A percentile compares a stretch with the other conserved stretches of the same genome.
These are phyloP conservation scores for Euthynnus affinis DNA, from an alignment of 2,797 vertebrate species.

Conservation along the genomic window DNA sequence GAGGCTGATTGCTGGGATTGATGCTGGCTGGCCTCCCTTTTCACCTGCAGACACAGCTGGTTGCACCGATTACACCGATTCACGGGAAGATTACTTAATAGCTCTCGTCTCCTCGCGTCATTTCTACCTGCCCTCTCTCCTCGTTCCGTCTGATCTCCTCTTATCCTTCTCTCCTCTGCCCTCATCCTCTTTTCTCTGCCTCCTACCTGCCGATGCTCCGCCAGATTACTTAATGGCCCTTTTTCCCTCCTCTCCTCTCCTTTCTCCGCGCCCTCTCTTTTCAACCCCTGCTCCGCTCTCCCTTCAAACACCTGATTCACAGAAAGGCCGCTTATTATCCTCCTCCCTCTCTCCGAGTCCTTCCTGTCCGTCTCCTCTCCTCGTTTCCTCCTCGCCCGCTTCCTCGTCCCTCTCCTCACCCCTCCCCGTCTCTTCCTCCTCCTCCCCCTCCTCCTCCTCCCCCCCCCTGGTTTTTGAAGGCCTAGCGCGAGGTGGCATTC, in stretches of 20 bases:
- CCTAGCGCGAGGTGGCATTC: slow-evolving; percentile 46
- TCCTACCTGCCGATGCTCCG: slow-evolving; percentile 59
- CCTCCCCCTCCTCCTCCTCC: slow-evolving; percentile 49
- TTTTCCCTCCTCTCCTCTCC: slow-evolving; percentile 66
- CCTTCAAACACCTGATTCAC: slow-evolving; percentile 58
- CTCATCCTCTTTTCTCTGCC: slow-evolving; percentile 65
- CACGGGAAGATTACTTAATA: slow-evolving; percentile 82
- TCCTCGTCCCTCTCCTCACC: slow-evolving; percentile 64
- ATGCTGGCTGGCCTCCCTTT: slow-evolving; percentile 71
- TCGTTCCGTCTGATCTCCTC: slow-evolving; percentile 67
- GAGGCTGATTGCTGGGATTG: slow-evolving; percentile 81
- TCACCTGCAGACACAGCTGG: slow-evolving; percentile 83
- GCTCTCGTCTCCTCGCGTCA: slow-evolving; percentile 69
- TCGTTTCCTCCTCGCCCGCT: slow-evolving; percentile 67
- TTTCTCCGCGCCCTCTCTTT: slow-evolving; percentile 56
- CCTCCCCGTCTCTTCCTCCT: slow-evolving; percentile 66
- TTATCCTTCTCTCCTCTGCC: slow-evolving; percentile 55
- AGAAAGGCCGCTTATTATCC: slow-evolving; percentile 47
- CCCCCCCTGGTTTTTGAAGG: slow-evolving; percentile 55
- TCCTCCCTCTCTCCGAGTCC: slow-evolving; percentile 47
- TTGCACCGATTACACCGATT: slow-evolving; percentile 81
- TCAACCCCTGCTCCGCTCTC: slow-evolving; percentile 61
- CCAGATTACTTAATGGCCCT: slow-evolving; percentile 68
- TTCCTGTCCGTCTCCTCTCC: slow-evolving; percentile 51
- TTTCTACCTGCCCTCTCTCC: slow-evolving; percentile 71